A percentile compares a stretch with the other conserved stretches of the same genome.
phyloP scores from a whole-genome alignment of 2,888 invertebrate genomes.

The Clanis bilineata region DNA sequence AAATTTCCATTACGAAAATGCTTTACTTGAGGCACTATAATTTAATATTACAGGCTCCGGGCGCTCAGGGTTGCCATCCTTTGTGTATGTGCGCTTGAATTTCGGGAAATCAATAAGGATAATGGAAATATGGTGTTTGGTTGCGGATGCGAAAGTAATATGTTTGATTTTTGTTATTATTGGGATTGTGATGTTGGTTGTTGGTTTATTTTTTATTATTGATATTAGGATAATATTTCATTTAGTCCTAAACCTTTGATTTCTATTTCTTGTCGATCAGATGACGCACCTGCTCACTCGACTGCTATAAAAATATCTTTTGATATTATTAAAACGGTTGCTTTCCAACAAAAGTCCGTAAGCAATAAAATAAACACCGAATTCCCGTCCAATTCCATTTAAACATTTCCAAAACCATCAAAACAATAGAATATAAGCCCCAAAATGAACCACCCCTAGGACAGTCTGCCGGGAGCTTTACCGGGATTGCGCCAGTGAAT shows the following conservation, averaged over 20 bases:
- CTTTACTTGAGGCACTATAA: constrained; percentile 59
- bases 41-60: constrained; percentile 71
- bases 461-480: constrained; percentile 63
- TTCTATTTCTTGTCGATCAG: too few relatives aligned
- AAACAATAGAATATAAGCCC: background rate
- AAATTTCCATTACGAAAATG: constrained; percentile 52
- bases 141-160: background rate
- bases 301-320: too few relatives aligned
- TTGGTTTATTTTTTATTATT: background rate
- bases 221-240: too few relatives aligned
- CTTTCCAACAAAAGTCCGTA: background rate
- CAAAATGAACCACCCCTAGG: constrained; percentile 29
- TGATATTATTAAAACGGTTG: too few relatives aligned
- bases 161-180: background rate
- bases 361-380: background rate
- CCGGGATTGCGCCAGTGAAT: constrained; percentile 76
- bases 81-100: constrained; percentile 19
- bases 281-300: too few relatives aligned
- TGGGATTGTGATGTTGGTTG: background rate
- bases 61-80: constrained; percentile 24
- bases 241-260: too few relatives aligned
- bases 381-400: background rate
- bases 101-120: constrained; percentile 9
- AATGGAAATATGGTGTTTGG: background rate
- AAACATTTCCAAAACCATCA: background rate